Percentiles rank a stretch among this genome's conserved stretches.
phyloP scores from a whole-genome alignment of 1,140 invertebrate species.

The Cyphomyrmex costatus region DNA sequence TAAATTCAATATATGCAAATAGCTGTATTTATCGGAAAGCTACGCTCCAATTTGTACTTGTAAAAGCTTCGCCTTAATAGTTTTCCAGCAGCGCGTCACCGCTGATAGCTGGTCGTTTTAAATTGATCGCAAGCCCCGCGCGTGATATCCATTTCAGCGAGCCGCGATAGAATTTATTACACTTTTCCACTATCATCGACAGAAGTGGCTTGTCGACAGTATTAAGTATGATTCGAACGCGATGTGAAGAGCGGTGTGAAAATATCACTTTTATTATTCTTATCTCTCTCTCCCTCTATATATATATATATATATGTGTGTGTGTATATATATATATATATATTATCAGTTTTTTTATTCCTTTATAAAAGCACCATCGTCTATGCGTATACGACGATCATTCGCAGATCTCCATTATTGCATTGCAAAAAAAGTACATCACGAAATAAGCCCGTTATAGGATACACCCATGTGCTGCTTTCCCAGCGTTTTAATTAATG shows the following conservation, averaged over 20 bases:
- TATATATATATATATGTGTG: too few species aligned
- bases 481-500: slow-evolving; percentile 43
- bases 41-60: slow-evolving; percentile 51
- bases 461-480: neutral
- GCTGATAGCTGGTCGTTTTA: slow-evolving; percentile 41
- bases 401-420: slow-evolving; percentile 31
- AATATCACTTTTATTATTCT: slow-evolving; percentile 25
- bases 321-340: too few species aligned
- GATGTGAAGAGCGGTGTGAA: neutral
- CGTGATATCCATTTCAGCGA: slow-evolving; percentile 50
- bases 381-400: neutral
- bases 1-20: slow-evolving; percentile 42
- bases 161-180: slow-evolving; percentile 40
- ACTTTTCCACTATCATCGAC: slow-evolving; percentile 27
- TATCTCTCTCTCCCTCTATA: too few species aligned
- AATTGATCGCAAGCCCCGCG: slow-evolving; percentile 37
- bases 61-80: slow-evolving; percentile 54
- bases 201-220: slow-evolving; percentile 33
- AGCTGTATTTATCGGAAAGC: slow-evolving; percentile 6
- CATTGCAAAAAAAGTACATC: slow-evolving; percentile 5
- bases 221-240: slow-evolving; percentile 22
- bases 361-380: neutral
- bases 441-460: neutral
- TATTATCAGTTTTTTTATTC: neutral
- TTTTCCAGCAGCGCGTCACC: slow-evolving; percentile 25